Conservation (phyloP, 2,888 invertebrate genomes). For the Trichacis sp. region DNA sequence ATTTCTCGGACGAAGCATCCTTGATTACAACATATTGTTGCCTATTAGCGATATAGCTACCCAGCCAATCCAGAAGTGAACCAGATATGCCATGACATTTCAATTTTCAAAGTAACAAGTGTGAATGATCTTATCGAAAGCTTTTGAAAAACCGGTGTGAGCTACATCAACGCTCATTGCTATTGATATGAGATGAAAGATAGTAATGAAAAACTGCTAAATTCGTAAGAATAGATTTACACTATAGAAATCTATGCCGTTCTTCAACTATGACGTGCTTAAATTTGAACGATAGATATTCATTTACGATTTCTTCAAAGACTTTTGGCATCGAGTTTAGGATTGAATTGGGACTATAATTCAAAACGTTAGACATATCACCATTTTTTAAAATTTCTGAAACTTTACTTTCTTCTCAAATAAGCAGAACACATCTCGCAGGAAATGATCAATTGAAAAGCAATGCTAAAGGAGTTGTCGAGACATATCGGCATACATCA, state of each 20-base stretch:
- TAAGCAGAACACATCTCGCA: background rate
- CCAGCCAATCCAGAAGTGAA: too few relatives aligned
- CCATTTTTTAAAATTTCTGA: background rate
- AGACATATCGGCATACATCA: too few relatives aligned
- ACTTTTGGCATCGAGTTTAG: background rate
- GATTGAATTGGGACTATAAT: slow-evolving; percentile 8
- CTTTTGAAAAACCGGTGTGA: too few relatives aligned
- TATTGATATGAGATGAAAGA: background rate
- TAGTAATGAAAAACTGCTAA: background rate
- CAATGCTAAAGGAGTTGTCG: too few relatives aligned
- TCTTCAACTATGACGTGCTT: background rate
- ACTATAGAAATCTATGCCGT: slow-evolving; percentile 6
- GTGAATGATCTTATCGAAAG: too few relatives aligned
- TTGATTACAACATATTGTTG: background rate
- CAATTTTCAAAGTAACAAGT: too few relatives aligned
- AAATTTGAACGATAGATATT: background rate
- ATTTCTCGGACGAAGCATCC: background rate
- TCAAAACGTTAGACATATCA: background rate
- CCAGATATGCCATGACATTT: too few relatives aligned
- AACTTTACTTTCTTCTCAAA: slow-evolving; percentile 4
- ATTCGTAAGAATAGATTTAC: background rate
- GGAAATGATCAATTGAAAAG: slow-evolving; percentile 1
- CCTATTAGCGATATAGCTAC: too few relatives aligned
- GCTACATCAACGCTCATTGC: too few relatives aligned
- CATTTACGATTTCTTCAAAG: slow-evolving; percentile 7